Percentiles rank a stretch among this genome's conserved stretches.
These are phyloP conservation scores for Cheumatopsyche charites DNA, from an alignment of 1,140 invertebrate genomes.

Conservation along the genomic window DNA sequence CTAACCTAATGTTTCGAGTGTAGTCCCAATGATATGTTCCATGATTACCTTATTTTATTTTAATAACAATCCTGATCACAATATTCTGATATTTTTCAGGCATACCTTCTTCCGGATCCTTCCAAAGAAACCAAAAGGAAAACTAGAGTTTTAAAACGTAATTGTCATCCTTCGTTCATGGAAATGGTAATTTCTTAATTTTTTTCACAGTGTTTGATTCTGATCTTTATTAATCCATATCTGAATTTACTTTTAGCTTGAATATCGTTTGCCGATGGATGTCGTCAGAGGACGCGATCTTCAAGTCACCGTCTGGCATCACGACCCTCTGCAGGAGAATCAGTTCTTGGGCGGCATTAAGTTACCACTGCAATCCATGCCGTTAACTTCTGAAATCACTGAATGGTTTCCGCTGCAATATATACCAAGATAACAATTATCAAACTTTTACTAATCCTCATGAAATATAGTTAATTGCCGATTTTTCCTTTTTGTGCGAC, in stretches of 20 bases:
- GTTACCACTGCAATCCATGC: constrained; percentile 73
- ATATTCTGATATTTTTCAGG: constrained; percentile 53
- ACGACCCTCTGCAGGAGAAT: constrained; percentile 94
- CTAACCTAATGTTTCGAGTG: no score
- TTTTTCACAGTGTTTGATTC: neutral
- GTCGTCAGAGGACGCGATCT: constrained; percentile 75
- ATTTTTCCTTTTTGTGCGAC: neutral
- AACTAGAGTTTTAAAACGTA: constrained; percentile 90
- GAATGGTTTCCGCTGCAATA: constrained; percentile 79
- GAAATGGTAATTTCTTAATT: constrained; percentile 78
- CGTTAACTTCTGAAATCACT: constrained; percentile 76
- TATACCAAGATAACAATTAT: constrained; percentile 54
- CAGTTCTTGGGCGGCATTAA: constrained; percentile 90
- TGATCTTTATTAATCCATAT: constrained; percentile 9
- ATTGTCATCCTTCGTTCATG: constrained; percentile 96
- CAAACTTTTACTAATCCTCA: neutral
- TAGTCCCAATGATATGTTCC: constrained; percentile 17
- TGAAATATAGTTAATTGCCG: neutral
- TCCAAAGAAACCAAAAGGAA: constrained; percentile 93
- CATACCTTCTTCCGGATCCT: constrained; percentile 86
- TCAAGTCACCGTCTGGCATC: constrained; percentile 94
- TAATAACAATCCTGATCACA: constrained; percentile 37
- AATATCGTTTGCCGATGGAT: constrained; percentile 86
- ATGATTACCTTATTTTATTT: constrained; percentile 14
- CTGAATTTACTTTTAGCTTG: constrained; percentile 67